Conservation (phyloP, 2,797 vertebrate species). For the Acomys russatus region DNA sequence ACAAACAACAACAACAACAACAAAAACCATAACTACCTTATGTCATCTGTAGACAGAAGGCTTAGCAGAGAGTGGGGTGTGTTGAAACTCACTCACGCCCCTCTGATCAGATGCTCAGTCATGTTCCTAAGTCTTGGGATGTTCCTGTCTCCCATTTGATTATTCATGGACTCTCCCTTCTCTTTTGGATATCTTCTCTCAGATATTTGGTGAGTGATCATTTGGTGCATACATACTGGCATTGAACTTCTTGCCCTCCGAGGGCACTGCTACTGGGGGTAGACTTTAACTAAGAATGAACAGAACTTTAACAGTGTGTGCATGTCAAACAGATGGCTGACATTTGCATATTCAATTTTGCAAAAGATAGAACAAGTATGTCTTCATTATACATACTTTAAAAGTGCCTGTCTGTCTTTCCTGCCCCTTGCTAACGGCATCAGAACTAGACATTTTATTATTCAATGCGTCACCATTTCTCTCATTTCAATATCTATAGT, state of each 20-base stretch:
- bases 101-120: background rate
- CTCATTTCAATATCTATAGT: background rate
- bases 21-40: background rate
- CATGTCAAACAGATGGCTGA: too few relatives aligned
- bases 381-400: background rate
- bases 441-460: background rate
- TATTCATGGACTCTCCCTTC: background rate
- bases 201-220: background rate
- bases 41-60: background rate
- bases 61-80: background rate
- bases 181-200: background rate
- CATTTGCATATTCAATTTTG: background rate
- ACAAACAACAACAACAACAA: background rate
- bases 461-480: background rate
- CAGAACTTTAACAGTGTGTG: background rate
- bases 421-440: background rate
- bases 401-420: background rate
- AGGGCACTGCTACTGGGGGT: too few relatives aligned
- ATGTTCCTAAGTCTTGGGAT: background rate
- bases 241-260: background rate
- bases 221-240: background rate
- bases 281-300: background rate
- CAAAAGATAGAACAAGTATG: background rate
- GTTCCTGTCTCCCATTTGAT: background rate
- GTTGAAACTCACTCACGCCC: background rate